Percentiles rank a stretch among this genome's conserved stretches.
Evolutionary conservation across 2,888 invertebrate genomes (phyloP).

Genomic region (Artemia sinica): DNA sequence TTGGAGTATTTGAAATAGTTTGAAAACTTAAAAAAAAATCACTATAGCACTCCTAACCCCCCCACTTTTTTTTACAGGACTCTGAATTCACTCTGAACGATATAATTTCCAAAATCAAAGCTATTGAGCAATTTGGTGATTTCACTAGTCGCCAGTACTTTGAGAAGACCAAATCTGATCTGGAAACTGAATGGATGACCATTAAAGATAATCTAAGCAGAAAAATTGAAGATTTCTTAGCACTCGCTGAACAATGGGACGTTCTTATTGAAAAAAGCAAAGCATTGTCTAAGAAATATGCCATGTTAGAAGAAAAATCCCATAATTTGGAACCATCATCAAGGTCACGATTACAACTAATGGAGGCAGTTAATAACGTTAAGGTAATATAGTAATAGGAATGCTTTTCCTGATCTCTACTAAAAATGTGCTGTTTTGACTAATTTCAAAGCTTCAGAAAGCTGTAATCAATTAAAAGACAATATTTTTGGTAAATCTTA

Average conservation of each 20-base stretch:
- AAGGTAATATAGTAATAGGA: slow-evolving; percentile 37
- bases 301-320: slow-evolving; percentile 48
- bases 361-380: slow-evolving; percentile 50
- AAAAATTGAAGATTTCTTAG: background rate
- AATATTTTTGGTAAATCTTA: no score
- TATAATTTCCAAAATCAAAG: slow-evolving; percentile 4
- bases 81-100: background rate
- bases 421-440: no score
- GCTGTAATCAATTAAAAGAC: no score
- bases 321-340: slow-evolving; percentile 59
- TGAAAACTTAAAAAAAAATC: no score
- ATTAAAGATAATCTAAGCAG: background rate
- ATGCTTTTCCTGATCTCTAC: no score
- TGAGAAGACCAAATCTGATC: background rate
- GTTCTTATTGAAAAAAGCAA: background rate
- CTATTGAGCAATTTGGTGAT: background rate
- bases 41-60: no score
- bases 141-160: background rate
- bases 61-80: background rate
- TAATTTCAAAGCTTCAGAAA: no score
- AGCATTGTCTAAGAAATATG: background rate
- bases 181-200: background rate
- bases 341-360: slow-evolving; percentile 51
- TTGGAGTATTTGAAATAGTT: no score
- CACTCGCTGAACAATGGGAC: slow-evolving; percentile 2